Conservation (phyloP, 1,140 invertebrate genomes). For the Neelides sp. region DNA sequence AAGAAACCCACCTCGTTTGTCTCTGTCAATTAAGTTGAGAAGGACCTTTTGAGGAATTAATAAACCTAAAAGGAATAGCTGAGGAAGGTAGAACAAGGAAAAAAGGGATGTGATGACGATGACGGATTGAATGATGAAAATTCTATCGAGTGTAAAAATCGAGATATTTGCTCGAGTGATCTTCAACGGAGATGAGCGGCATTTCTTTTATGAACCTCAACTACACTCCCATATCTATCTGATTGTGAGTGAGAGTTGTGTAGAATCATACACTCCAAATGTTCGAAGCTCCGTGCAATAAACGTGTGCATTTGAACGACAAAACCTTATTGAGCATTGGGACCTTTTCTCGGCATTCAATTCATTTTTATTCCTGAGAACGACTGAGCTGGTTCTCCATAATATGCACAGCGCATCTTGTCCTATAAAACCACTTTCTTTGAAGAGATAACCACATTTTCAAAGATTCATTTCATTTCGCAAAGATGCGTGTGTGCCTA, state of each 20-base stretch:
- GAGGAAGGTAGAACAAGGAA: conserved; percentile 12
- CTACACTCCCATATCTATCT: not conserved
- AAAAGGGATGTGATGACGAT: conserved; percentile 7
- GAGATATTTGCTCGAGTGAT: conserved; percentile 22
- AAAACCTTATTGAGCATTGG: not conserved
- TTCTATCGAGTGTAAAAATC: conserved; percentile 27
- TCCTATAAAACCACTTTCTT: too few relatives aligned
- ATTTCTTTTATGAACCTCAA: too few relatives aligned
- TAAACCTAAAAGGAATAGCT: conserved; percentile 21
- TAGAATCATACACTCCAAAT: not conserved
- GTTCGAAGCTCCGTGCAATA: not conserved
- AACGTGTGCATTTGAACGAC: not conserved
- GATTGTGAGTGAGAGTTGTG: not conserved
- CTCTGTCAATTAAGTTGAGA: not conserved
- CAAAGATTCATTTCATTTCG: too few relatives aligned
- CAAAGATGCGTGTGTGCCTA: too few relatives aligned
- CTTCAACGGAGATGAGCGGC: conserved; percentile 4
- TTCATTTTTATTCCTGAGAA: too few relatives aligned
- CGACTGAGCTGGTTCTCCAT: too few relatives aligned
- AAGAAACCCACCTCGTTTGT: not conserved
- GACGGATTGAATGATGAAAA: conserved; percentile 22
- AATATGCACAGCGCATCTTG: too few relatives aligned
- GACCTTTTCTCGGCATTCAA: not conserved
- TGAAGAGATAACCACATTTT: too few relatives aligned
- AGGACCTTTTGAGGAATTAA: conserved; percentile 4